Conservation (phyloP, 2,888 invertebrate genomes). For the Aethes cnicana region DNA sequence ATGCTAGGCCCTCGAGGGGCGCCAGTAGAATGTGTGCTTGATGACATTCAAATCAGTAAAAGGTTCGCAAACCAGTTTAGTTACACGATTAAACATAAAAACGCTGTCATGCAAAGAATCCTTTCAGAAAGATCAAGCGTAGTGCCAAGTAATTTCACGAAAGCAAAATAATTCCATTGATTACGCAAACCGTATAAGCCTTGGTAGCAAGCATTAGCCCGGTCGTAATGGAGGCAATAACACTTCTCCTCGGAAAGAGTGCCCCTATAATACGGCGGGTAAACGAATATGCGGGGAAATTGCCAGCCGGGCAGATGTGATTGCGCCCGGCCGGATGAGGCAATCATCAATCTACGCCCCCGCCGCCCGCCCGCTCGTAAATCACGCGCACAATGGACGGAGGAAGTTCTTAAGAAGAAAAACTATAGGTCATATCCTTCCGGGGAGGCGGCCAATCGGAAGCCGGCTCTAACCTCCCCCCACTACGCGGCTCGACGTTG, state of each 20-base stretch:
- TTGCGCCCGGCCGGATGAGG: conserved; percentile 67
- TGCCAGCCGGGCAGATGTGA: conserved; percentile 74
- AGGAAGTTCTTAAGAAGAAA: conserved; percentile 83
- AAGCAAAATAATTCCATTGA: conserved; percentile 26
- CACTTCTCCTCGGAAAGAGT: conserved; percentile 72
- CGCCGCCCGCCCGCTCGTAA: conserved; percentile 60
- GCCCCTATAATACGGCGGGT: conserved; percentile 73
- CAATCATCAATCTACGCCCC: conserved; percentile 77
- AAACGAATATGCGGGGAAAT: conserved; percentile 81
- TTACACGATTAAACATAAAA: too few relatives aligned
- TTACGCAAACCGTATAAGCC: conserved; percentile 31
- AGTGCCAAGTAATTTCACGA: too few relatives aligned
- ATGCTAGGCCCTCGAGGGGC: too few relatives aligned
- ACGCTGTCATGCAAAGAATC: too few relatives aligned
- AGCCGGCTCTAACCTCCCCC: conserved; percentile 51
- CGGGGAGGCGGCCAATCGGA: conserved; percentile 80
- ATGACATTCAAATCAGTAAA: too few relatives aligned
- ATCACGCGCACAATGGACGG: conserved; percentile 79
- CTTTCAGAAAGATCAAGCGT: too few relatives aligned
- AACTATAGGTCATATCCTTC: conserved; percentile 83
- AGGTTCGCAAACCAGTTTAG: too few relatives aligned
- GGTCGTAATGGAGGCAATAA: conserved; percentile 73
- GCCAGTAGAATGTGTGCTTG: too few relatives aligned
- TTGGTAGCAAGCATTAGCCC: conserved; percentile 59
- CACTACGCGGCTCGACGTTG: conserved; percentile 15